Conservation (phyloP, 2,888 invertebrate species). For the Drosophila neotestacea region DNA sequence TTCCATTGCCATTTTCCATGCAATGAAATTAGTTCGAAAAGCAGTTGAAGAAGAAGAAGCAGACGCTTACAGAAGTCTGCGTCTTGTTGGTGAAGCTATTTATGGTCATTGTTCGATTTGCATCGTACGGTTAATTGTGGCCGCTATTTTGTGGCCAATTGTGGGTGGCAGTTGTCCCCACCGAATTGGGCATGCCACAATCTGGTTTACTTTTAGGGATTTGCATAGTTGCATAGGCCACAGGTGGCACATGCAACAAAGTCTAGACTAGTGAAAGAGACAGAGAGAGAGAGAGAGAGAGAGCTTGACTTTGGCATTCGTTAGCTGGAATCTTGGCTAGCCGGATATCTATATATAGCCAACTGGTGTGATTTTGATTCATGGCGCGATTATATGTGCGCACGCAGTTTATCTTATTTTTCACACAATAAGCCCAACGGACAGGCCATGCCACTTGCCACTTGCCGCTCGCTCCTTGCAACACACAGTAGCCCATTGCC, state of each 20-base stretch:
- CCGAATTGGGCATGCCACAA: conserved; percentile 60
- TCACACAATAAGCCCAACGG: conserved; percentile 69
- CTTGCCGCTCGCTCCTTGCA: conserved; percentile 15
- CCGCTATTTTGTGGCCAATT: conserved; percentile 73
- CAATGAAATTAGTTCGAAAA: conserved; percentile 47
- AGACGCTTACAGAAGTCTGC: conserved; percentile 2
- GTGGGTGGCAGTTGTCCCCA: conserved; percentile 69
- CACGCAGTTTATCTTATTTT: conserved; percentile 83
- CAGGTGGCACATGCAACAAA: conserved; percentile 47
- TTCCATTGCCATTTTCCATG: conserved; percentile 34
- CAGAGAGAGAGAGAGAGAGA: neutral
- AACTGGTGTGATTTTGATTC: conserved; percentile 84
- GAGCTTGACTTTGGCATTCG: conserved; percentile 53
- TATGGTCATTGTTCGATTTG: conserved; percentile 78
- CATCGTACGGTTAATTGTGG: conserved; percentile 79
- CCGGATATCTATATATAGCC: conserved; percentile 79
- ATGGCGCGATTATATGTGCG: conserved; percentile 84
- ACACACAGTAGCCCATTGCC: conserved; percentile 54
- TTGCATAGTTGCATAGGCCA: conserved; percentile 51
- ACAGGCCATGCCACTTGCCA: conserved; percentile 44
- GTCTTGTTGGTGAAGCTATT: conserved; percentile 28
- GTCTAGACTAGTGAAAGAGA: neutral
- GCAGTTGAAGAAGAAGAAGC: neutral
- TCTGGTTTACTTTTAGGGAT: conserved; percentile 60
- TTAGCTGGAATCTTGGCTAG: conserved; percentile 60